Base-by-base conservation (phyloP, 1,140 invertebrate species). In the Cyrtorhinus lividipennis region DNA sequence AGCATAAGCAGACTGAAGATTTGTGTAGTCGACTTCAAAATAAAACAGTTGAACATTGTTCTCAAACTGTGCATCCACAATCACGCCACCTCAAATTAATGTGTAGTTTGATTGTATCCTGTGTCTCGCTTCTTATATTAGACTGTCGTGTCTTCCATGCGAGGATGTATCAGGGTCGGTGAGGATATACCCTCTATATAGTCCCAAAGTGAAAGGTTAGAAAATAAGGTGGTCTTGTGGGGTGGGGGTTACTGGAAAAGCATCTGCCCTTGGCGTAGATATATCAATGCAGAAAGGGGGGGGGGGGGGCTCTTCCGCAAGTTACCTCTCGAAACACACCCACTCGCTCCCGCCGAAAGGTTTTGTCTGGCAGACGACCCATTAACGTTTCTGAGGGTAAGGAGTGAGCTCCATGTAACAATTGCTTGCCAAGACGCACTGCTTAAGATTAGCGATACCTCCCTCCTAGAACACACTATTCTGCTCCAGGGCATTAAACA, bases 311-410 rank as follows among this genome's bases (percentile, higher is more conserved):
- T 10, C 48, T 53, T 3, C 20, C 48, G 20, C 48, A 53, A 53
- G 48, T 53, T 53, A 53, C 48, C 48, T 53, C 48, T 53, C 48
- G 48, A 53, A 53, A 53, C 48, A 53, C 48, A 53, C 48, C 48
- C 48, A 53, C 48, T 22, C 48, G 20, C 48, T 53, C 48, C 48
- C 48, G 5, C 48, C 48, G 20, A 53, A 53, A 12, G 48, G 48
- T 53, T 53, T 53, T 53, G 48, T 53, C 48, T 53, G 48, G 10
- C 48, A 53, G 48, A 53, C 48, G 48, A 53, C 48, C 48, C 48
- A 53, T 53, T 53, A 53, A 53, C 48, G 48, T 53, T 53, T 53
- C 18, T 20, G 8, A 8, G 48, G 20, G 48, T 5, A 10, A 20
- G 48, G 10, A 44, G 8, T 10, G 48, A 53, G 20, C 5, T 8